Conservation (phyloP, 2,113 vertebrate genomes). For the Nannospalax galili region DNA sequence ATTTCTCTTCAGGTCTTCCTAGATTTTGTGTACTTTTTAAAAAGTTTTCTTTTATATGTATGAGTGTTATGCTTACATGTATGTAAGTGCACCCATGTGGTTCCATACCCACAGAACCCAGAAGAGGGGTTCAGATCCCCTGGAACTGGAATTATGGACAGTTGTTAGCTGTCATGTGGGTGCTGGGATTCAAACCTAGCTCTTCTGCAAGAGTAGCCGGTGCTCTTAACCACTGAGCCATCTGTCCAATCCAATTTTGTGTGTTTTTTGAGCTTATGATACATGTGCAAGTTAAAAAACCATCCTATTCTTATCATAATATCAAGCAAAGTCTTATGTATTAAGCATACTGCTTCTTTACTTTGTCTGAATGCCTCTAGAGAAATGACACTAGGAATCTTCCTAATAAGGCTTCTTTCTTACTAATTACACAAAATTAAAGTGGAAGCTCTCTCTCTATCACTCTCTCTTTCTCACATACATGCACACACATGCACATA, state of each 20-base stretch:
- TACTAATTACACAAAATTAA: conserved; percentile 22
- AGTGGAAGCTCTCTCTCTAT: not conserved
- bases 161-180: too few species aligned
- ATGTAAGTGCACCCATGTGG: too few species aligned
- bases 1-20: not conserved
- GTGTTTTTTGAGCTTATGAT: not conserved
- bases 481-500: not conserved
- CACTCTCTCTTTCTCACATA: not conserved
- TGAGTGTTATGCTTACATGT: too few species aligned
- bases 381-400: not conserved
- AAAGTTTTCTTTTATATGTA: too few species aligned
- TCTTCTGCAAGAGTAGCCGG: too few species aligned
- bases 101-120: too few species aligned
- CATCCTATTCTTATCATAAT: not conserved
- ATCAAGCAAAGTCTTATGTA: not conserved
- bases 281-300: not conserved
- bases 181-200: too few species aligned
- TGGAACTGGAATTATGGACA: too few species aligned
- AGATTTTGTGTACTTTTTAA: not conserved
- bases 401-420: not conserved
- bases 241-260: not conserved
- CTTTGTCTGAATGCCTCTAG: conserved; percentile 18
- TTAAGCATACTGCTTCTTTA: not conserved
- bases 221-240: too few species aligned
- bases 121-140: too few species aligned